These are phyloP conservation scores for Conomelus anceps DNA, from an alignment of 2,888 invertebrate genomes.

Conservation along the genomic window DNA sequence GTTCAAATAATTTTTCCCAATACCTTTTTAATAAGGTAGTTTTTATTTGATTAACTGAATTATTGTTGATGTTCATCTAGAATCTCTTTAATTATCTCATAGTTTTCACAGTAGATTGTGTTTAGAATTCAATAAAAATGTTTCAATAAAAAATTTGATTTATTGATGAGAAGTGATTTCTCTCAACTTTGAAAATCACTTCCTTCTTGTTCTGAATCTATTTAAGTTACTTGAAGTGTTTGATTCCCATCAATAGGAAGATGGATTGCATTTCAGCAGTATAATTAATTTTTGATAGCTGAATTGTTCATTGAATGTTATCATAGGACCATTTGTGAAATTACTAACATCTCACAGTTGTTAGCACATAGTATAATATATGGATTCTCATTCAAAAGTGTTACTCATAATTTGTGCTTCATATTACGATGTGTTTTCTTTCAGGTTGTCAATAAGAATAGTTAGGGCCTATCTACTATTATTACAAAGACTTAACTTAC, in stretches of 20 bases:
- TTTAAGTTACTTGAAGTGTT: too few species aligned
- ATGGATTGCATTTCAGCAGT: not conserved
- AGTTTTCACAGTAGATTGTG: not conserved
- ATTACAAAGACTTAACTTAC: conserved; percentile 34
- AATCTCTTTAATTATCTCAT: too few species aligned
- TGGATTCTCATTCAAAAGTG: not conserved
- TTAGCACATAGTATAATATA: not conserved
- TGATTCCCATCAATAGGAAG: too few species aligned
- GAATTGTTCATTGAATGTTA: not conserved
- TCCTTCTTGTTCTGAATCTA: not conserved
- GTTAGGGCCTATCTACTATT: conserved; percentile 33
- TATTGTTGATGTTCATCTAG: too few species aligned
- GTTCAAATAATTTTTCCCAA: too few species aligned
- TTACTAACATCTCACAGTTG: not conserved
- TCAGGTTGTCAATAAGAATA: conserved; percentile 18
- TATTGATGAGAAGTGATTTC: not conserved
- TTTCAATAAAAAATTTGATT: not conserved
- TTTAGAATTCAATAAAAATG: too few species aligned
- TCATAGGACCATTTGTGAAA: not conserved
- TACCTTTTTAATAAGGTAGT: too few species aligned
- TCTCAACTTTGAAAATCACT: not conserved
- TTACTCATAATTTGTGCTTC: not conserved
- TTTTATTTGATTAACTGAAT: too few species aligned
- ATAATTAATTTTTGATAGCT: not conserved
- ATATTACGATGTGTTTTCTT: not conserved